Conservation (phyloP, 2,888 invertebrate genomes). For the Tetramorium bicarinatum region DNA sequence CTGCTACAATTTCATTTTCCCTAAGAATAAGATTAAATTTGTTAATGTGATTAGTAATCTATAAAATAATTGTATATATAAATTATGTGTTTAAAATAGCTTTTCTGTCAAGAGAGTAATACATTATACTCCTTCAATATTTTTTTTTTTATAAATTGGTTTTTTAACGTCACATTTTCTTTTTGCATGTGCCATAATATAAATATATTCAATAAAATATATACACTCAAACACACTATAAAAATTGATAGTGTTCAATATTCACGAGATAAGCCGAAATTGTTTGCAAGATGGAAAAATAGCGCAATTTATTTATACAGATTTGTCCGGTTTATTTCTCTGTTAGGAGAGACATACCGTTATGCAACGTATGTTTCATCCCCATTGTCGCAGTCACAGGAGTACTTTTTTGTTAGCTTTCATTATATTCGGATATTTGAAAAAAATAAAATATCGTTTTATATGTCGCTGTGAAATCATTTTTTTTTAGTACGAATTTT, state of each 20-base stretch:
- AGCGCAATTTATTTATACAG: slow-evolving; percentile 18
- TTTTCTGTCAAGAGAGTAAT: not conserved
- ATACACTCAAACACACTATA: not conserved
- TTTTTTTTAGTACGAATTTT: slow-evolving; percentile 29
- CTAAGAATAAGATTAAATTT: not conserved
- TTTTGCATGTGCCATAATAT: not conserved
- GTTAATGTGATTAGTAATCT: not conserved
- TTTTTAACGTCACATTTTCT: not conserved
- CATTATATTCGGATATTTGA: slow-evolving; percentile 1
- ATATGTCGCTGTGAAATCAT: not conserved
- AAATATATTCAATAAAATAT: not conserved
- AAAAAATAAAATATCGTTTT: slow-evolving; percentile 14
- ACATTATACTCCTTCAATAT: not conserved
- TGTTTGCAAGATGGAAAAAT: slow-evolving; percentile 14
- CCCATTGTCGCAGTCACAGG: not conserved
- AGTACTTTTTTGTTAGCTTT: slow-evolving; percentile 23
- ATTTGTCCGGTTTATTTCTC: slow-evolving; percentile 19
- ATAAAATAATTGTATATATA: not conserved
- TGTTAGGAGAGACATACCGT: not conserved
- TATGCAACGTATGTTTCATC: slow-evolving; percentile 26
- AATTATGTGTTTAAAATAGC: not conserved
- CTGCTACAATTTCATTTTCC: not conserved
- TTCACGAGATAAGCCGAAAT: slow-evolving; percentile 7
- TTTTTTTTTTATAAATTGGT: not conserved
- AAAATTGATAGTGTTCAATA: not conserved